phyloP scores from a whole-genome alignment of 2,888 invertebrate genomes.

The Drosophila prostipennis region DNA sequence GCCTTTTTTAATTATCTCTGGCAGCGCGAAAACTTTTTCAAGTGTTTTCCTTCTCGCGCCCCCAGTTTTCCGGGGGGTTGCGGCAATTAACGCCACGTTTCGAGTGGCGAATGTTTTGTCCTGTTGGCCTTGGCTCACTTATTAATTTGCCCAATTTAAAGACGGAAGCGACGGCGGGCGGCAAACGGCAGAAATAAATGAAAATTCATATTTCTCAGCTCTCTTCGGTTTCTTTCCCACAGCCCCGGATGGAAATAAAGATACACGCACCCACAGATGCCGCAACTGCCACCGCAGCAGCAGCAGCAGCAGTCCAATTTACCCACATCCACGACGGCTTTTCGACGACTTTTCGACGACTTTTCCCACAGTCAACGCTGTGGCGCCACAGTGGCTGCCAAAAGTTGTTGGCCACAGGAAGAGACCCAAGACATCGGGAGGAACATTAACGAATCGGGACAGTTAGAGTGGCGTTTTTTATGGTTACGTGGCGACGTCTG shows the following conservation, averaged over 20 bases:
- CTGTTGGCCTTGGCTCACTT: constrained; percentile 42
- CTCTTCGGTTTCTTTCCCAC: constrained; percentile 43
- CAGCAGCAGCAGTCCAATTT: constrained; percentile 26
- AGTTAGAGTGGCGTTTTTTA: constrained; percentile 11
- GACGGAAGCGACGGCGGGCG: constrained; percentile 61
- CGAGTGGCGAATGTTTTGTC: constrained; percentile 41
- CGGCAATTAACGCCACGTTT: constrained; percentile 66
- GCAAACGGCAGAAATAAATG: constrained; percentile 64
- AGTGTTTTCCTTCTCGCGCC: constrained; percentile 34
- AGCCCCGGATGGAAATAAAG: constrained; percentile 32
- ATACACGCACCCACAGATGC: constrained; percentile 51
- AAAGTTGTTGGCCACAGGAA: constrained; percentile 28
- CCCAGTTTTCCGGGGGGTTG: constrained; percentile 36
- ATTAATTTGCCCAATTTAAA: constrained; percentile 70
- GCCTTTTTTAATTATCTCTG: constrained; percentile 55
- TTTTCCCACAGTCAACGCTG: constrained; percentile 21
- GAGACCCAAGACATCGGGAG: constrained; percentile 12
- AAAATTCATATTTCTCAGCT: constrained; percentile 51
- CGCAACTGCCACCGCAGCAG: constrained; percentile 32
- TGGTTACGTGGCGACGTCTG: constrained; percentile 25
- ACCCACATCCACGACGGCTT: constrained; percentile 1
- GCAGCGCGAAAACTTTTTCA: constrained; percentile 50
- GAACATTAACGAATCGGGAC: constrained; percentile 59
- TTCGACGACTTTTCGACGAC: constrained; percentile 11
- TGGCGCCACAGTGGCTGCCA: constrained; percentile 27